Evolutionary conservation across 2,113 vertebrate genomes (phyloP).

Genomic region (Hiodon alosoides): DNA sequence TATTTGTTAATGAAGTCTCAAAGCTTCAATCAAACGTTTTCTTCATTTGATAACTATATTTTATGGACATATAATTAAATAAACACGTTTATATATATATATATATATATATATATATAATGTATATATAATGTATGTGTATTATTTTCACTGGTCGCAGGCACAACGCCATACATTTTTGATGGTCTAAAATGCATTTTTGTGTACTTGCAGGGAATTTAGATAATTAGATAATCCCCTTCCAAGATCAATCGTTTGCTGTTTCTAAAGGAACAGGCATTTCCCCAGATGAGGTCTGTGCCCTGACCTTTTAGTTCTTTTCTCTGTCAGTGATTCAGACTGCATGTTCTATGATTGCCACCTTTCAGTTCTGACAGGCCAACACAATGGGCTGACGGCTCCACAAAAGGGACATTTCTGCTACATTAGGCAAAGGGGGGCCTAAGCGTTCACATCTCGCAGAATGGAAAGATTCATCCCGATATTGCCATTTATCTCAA

Average conservation of each 20-base stretch:
- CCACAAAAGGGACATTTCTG: conserved; percentile 23
- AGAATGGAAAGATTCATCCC: conserved; percentile 10
- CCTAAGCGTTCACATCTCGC: background rate
- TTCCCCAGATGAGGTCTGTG: conserved; percentile 1
- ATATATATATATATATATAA: background rate
- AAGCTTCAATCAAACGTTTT: background rate
- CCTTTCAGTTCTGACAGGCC: conserved; percentile 17
- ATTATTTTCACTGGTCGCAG: background rate
- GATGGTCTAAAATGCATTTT: background rate
- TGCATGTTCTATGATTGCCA: conserved; percentile 19
- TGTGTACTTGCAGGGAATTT: background rate
- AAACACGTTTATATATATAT: background rate
- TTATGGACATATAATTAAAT: background rate
- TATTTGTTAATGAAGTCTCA: background rate
- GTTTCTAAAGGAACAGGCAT: background rate
- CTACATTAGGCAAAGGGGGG: conserved; percentile 21
- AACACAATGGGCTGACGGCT: conserved; percentile 16
- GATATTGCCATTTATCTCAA: conserved; percentile 19
- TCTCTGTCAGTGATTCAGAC: background rate
- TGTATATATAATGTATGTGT: background rate
- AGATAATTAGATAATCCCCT: background rate
- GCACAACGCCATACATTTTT: background rate
- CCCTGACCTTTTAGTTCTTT: conserved; percentile 15
- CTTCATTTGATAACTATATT: background rate
- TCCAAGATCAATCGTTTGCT: background rate